Evolutionary conservation across 2,797 vertebrate genomes (phyloP).

Genomic region (Zalophus californianus): DNA sequence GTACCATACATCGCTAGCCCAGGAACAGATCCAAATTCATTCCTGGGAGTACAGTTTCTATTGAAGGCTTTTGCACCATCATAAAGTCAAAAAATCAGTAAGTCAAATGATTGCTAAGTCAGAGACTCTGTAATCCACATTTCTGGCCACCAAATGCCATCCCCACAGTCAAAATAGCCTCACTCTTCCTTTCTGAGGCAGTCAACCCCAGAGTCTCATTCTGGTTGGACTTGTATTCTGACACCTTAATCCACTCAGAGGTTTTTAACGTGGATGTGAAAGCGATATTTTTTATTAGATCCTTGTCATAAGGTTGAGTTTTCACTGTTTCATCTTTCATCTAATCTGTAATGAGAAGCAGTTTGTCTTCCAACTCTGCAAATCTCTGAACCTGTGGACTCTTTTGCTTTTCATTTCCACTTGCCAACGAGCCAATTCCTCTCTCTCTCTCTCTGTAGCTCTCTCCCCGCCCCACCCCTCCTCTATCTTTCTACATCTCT

Average conservation of each 20-base stretch:
- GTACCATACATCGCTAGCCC: not conserved
- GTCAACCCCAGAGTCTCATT: not conserved
- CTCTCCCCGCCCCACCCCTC: no score
- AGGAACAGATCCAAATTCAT: not conserved
- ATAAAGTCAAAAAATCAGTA: not conserved
- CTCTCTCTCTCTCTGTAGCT: not conserved
- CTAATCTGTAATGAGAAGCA: conserved; percentile 8
- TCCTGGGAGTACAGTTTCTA: not conserved
- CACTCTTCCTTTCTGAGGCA: not conserved
- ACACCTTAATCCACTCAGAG: not conserved
- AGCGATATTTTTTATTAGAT: not conserved
- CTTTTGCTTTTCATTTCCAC: not conserved
- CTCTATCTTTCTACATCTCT: not conserved
- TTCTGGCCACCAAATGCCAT: not conserved
- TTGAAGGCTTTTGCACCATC: not conserved
- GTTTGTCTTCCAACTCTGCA: not conserved
- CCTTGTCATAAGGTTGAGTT: not conserved
- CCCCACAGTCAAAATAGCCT: not conserved
- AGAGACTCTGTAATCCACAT: not conserved
- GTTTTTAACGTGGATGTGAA: not conserved
- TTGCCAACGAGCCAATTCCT: not conserved
- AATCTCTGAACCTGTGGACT: not conserved
- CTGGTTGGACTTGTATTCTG: not conserved
- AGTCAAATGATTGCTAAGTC: not conserved
- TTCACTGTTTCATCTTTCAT: not conserved